Evolutionary conservation across 1,140 invertebrate genomes (phyloP).

Genomic region (Anadara kagoshimensis): DNA sequence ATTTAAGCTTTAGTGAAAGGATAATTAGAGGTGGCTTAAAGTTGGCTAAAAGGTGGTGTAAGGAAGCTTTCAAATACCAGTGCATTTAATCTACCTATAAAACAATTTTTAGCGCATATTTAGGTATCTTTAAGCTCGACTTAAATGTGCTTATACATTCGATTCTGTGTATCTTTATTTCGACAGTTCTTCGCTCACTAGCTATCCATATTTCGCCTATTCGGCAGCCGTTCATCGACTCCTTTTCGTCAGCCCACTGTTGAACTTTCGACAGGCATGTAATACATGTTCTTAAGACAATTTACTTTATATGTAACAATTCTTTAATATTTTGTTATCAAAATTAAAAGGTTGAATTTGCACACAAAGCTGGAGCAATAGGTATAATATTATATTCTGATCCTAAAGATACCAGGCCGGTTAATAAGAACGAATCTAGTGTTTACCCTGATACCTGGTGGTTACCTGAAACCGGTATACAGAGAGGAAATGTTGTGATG

Average conservation of each 20-base stretch:
- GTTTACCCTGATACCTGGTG: constrained; percentile 74
- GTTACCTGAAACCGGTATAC: constrained; percentile 74
- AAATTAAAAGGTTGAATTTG: constrained; percentile 18
- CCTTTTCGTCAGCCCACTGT: background rate
- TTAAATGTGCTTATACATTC: too few relatives aligned
- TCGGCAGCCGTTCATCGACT: background rate
- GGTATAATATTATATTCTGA: constrained; percentile 37
- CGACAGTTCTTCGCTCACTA: too few relatives aligned
- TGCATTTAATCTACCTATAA: too few relatives aligned
- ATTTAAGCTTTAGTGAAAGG: too few relatives aligned
- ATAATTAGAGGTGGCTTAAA: too few relatives aligned
- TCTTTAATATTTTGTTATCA: background rate
- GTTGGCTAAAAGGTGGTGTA: too few relatives aligned
- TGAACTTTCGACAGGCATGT: background rate
- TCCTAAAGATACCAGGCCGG: constrained; percentile 20
- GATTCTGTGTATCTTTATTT: too few relatives aligned
- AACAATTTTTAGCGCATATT: too few relatives aligned
- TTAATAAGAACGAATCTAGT: background rate
- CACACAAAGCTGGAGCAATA: constrained; percentile 19
- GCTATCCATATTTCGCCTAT: background rate
- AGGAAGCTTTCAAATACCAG: too few relatives aligned
- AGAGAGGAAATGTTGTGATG: constrained; percentile 66
- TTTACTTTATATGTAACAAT: background rate
- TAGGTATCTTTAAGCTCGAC: too few relatives aligned
- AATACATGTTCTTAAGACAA: too few relatives aligned